Conservation (phyloP, 2,797 vertebrate species). For the Eospalax fontanierii region DNA sequence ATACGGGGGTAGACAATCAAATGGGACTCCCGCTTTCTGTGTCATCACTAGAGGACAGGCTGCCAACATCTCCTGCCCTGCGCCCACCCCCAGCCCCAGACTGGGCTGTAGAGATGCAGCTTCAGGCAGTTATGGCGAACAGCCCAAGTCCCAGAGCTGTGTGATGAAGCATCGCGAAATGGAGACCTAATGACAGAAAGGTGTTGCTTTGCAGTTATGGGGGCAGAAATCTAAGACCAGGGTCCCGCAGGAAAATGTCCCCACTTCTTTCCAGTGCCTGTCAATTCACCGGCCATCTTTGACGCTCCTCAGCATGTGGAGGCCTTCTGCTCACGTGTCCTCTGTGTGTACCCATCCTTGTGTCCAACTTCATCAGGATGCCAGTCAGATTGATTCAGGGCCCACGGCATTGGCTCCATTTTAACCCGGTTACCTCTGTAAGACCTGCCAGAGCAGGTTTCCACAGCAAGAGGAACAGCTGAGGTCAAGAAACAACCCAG, state of each 20-base stretch:
- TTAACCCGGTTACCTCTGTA: neutral
- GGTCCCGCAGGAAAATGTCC: fast-evolving
- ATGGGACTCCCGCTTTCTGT: neutral
- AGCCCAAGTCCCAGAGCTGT: neutral
- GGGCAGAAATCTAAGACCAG: fast-evolving
- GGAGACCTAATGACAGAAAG: neutral
- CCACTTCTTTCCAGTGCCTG: neutral
- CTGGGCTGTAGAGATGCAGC: fast-evolving
- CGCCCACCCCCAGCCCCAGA: neutral
- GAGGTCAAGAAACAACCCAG: neutral
- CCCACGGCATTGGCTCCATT: neutral
- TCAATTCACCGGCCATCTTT: fast-evolving
- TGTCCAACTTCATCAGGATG: neutral
- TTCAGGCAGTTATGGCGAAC: neutral
- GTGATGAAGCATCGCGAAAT: neutral
- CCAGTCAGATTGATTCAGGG: neutral
- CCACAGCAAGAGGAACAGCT: neutral
- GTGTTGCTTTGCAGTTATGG: neutral
- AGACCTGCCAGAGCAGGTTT: neutral
- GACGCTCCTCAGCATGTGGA: neutral
- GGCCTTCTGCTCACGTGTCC: neutral
- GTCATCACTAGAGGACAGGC: neutral
- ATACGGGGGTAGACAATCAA: neutral
- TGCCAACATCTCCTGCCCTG: neutral
- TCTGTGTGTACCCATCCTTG: neutral